phyloP scores from a whole-genome alignment of 2,113 vertebrate species.

The Cnemophilus loriae region DNA sequence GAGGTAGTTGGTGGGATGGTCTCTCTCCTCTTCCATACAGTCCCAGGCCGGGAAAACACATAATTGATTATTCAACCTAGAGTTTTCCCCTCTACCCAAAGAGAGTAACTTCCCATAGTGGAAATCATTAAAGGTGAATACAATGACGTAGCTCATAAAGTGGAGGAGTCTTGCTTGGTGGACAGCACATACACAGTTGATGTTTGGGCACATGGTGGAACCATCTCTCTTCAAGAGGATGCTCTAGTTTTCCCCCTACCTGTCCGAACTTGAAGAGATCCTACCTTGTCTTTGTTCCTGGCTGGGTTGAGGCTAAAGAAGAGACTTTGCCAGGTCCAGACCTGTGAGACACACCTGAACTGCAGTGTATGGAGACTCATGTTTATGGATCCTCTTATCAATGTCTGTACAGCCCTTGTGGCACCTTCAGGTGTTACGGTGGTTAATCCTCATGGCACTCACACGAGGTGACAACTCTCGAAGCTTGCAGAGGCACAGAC shows the following conservation, averaged over 20 bases:
- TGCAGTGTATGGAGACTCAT: not conserved
- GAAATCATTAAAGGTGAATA: not conserved
- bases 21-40: not conserved
- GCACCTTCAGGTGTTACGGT: not conserved
- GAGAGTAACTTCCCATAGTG: not conserved
- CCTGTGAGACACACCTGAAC: not conserved
- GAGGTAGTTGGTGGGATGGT: not conserved
- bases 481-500: not conserved
- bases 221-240: not conserved
- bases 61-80: not conserved
- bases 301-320: not conserved
- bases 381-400: not conserved
- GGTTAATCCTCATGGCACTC: not conserved
- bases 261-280: not conserved
- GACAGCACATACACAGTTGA: not conserved
- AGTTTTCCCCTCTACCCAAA: not conserved
- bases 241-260: accelerated
- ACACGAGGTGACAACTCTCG: too few species aligned
- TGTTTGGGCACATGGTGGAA: not conserved
- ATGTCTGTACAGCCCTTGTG: not conserved
- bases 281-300: not conserved
- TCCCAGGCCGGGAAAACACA: not conserved
- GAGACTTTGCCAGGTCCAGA: not conserved
- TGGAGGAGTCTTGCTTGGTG: not conserved
- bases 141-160: accelerated